phyloP scores from a whole-genome alignment of 2,113 vertebrate species.

The Phalacrocorax aristotelis region DNA sequence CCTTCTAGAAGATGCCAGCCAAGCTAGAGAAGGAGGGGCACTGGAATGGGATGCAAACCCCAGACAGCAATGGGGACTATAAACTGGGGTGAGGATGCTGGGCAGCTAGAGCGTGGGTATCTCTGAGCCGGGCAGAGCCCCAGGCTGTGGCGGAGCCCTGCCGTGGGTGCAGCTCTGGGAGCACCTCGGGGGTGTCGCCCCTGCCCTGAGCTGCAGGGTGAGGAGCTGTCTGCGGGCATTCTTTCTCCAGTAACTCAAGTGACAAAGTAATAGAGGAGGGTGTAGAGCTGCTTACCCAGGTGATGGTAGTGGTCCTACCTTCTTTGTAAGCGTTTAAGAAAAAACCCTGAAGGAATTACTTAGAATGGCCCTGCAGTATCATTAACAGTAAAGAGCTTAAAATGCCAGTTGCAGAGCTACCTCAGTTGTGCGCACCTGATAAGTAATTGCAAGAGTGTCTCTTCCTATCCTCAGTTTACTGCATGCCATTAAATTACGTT shows the following conservation, averaged over 20 bases:
- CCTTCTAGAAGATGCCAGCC: too few relatives aligned
- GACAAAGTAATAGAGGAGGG: not conserved
- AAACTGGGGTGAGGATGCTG: accelerated
- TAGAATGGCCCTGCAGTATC: not conserved
- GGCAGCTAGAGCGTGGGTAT: not conserved
- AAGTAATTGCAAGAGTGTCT: too few relatives aligned
- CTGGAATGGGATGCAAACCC: not conserved
- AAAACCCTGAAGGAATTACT: not conserved
- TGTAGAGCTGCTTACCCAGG: not conserved
- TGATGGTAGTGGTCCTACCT: not conserved
- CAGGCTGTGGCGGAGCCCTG: not conserved
- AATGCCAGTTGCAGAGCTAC: not conserved
- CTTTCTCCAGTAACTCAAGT: not conserved
- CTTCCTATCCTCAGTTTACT: not conserved
- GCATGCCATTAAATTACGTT: not conserved
- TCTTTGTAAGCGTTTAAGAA: not conserved
- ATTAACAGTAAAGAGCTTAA: not conserved
- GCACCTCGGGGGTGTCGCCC: too few relatives aligned
- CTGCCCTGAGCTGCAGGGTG: not conserved
- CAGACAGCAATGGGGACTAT: not conserved
- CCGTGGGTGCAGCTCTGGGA: too few relatives aligned
- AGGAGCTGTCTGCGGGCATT: accelerated
- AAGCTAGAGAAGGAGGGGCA: not conserved
- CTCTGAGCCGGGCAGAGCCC: not conserved
- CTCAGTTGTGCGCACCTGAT: too few relatives aligned